Percentiles rank a stretch among this genome's conserved stretches.
Evolutionary conservation across 2,113 vertebrate genomes (phyloP).

Genomic region (Noturus placidus): DNA sequence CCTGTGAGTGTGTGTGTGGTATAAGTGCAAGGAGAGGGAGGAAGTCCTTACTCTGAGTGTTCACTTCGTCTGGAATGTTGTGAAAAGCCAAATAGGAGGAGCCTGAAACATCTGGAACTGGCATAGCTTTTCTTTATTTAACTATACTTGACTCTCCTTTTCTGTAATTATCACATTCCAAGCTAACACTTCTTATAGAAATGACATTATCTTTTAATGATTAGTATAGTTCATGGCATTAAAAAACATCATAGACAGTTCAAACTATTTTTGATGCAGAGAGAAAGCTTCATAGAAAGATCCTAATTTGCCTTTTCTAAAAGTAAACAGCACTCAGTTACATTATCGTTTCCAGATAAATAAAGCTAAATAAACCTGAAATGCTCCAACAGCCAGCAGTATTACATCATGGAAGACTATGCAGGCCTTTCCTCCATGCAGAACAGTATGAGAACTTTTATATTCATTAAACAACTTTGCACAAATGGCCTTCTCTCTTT

Average conservation of each 20-base stretch:
- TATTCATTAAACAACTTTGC: background rate
- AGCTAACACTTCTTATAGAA: background rate
- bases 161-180: background rate
- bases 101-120: constrained; percentile 51
- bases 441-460: background rate
- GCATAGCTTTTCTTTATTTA: constrained; percentile 26
- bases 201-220: background rate
- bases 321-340: background rate
- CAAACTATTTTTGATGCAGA: background rate
- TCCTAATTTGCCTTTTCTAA: background rate
- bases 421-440: background rate
- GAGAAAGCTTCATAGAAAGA: background rate
- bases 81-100: constrained; percentile 50
- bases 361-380: background rate
- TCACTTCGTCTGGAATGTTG: constrained; percentile 51
- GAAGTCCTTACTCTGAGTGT: constrained; percentile 14
- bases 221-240: background rate
- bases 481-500: no score
- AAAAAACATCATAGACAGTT: background rate
- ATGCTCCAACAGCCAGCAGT: background rate
- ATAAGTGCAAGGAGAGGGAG: constrained; percentile 5
- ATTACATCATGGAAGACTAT: background rate
- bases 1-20: constrained; percentile 6
- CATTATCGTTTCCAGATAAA: background rate
- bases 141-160: background rate